phyloP scores from a whole-genome alignment of 2,797 vertebrate genomes.

The Forpus xanthops region DNA sequence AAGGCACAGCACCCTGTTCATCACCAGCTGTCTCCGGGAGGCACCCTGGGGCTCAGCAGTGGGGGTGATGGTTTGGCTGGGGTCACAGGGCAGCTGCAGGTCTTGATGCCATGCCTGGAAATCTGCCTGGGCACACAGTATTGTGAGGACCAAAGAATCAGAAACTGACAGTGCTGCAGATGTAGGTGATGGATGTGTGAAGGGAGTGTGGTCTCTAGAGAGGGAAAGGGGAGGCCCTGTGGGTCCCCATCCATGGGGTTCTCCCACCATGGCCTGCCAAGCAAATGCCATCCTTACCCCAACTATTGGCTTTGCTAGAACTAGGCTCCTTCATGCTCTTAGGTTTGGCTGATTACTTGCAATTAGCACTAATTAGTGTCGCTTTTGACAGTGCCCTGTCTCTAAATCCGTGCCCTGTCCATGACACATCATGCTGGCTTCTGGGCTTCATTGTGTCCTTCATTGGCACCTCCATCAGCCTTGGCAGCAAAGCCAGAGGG shows the following conservation, averaged over 20 bases:
- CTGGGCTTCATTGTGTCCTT: not conserved
- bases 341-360: not conserved
- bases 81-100: not conserved
- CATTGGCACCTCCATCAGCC: not conserved
- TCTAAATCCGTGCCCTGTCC: not conserved
- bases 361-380: slow-evolving; percentile 44
- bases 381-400: slow-evolving; percentile 28
- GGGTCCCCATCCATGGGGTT: not conserved
- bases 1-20: not conserved
- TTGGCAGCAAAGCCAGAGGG: not conserved
- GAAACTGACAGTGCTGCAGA: not conserved
- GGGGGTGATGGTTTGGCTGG: not conserved
- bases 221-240: not conserved
- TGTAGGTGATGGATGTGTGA: not conserved
- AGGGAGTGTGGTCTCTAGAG: not conserved
- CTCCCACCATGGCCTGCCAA: not conserved
- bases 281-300: not conserved
- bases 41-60: not conserved
- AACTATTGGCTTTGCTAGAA: not conserved
- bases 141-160: not conserved
- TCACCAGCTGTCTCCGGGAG: not conserved
- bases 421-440: not conserved
- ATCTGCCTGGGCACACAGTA: not conserved
- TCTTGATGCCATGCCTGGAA: not conserved
- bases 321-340: not conserved